Conservation (phyloP, 2,113 vertebrate species). For the Semicossyphus pulcher region DNA sequence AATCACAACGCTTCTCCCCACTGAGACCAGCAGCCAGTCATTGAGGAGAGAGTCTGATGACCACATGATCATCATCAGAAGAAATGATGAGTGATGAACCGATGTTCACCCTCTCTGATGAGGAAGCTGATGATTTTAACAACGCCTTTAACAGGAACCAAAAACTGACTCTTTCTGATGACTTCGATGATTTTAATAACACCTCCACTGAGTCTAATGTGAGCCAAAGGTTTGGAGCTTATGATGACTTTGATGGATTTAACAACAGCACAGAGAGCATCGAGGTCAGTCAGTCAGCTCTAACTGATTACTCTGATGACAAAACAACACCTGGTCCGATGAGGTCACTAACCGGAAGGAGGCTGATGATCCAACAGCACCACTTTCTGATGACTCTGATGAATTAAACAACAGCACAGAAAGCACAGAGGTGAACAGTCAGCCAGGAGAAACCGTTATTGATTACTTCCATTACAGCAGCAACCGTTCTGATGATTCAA, state of each 20-base stretch:
- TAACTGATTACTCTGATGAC: not conserved
- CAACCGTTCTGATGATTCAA: too few species aligned
- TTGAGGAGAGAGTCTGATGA: not conserved
- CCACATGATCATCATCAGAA: too few species aligned
- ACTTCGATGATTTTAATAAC: not conserved
- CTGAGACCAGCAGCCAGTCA: not conserved
- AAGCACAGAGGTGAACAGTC: too few species aligned
- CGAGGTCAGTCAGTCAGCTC: not conserved
- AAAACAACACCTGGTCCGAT: not conserved
- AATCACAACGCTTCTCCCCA: not conserved
- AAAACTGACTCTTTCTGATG: not conserved
- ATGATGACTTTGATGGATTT: not conserved
- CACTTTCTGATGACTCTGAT: not conserved
- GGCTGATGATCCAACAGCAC: too few species aligned
- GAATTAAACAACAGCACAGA: not conserved
- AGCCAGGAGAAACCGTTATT: not conserved
- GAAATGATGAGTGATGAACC: slow-evolving; percentile 8
- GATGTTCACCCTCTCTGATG: not conserved
- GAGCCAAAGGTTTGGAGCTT: not conserved
- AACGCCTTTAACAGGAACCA: not conserved
- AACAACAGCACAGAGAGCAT: not conserved
- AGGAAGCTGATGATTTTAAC: not conserved
- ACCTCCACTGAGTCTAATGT: not conserved
- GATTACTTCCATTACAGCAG: too few species aligned
- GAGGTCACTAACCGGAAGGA: not conserved